Conservation (phyloP, 2,888 invertebrate species). For the Leptinotarsa juncta region DNA sequence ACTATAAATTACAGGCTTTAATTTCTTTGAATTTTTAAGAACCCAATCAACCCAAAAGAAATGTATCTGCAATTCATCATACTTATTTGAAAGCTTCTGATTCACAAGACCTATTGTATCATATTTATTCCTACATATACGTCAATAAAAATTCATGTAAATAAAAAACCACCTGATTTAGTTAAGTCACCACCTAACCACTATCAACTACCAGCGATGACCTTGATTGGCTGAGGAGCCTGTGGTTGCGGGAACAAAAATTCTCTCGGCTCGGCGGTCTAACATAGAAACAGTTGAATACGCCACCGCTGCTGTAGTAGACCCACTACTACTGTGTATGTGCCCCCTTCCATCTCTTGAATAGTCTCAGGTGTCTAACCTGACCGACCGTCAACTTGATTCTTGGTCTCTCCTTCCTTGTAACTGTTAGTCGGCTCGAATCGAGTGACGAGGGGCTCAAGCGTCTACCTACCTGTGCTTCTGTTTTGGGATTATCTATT, state of each 20-base stretch:
- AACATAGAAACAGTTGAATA: slow-evolving; percentile 60
- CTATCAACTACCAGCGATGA: slow-evolving; percentile 21
- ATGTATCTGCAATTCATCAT: not conserved
- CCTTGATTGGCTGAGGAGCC: slow-evolving; percentile 30
- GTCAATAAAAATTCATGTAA: not conserved
- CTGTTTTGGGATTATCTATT: slow-evolving; percentile 31
- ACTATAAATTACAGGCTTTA: too few relatives aligned
- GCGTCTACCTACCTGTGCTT: slow-evolving; percentile 38
- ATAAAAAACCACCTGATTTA: slow-evolving; percentile 6
- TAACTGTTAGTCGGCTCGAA: slow-evolving; percentile 28
- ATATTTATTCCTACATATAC: not conserved
- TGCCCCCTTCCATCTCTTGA: slow-evolving; percentile 47
- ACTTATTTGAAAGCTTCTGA: not conserved
- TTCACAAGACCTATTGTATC: not conserved
- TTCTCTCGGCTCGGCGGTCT: slow-evolving; percentile 51
- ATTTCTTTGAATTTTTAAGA: too few relatives aligned
- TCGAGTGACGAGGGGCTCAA: slow-evolving; percentile 32
- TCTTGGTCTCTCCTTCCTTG: slow-evolving; percentile 41
- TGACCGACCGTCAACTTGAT: slow-evolving; percentile 47
- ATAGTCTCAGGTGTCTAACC: slow-evolving; percentile 49
- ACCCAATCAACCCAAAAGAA: too few relatives aligned
- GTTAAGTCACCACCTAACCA: slow-evolving; percentile 24
- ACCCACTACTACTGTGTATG: slow-evolving; percentile 59
- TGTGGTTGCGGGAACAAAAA: slow-evolving; percentile 20
- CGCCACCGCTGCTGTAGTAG: slow-evolving; percentile 64